Evolutionary conservation across 2,888 invertebrate genomes (phyloP).

Genomic region (Latrodectus hesperus): DNA sequence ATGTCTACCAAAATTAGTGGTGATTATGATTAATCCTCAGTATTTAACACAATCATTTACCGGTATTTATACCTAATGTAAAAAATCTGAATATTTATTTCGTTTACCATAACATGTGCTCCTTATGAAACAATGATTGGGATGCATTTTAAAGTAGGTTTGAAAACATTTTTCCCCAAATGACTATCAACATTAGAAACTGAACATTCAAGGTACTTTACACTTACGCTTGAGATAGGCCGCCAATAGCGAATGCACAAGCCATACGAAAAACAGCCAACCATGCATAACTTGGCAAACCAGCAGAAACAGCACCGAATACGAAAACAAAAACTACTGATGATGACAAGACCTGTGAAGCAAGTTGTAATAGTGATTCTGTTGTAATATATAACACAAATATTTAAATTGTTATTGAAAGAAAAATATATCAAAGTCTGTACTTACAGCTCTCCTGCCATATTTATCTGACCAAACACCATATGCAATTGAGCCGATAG

Average conservation of each 20-base stretch:
- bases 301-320: constrained; percentile 45
- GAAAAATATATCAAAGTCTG: not conserved
- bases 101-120: too few relatives aligned
- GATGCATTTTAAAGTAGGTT: too few relatives aligned
- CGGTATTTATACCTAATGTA: too few relatives aligned
- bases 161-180: too few relatives aligned
- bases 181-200: too few relatives aligned
- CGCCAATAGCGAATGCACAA: constrained; percentile 30
- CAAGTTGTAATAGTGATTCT: too few relatives aligned
- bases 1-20: too few relatives aligned
- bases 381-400: too few relatives aligned
- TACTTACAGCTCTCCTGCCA: constrained; percentile 45
- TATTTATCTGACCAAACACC: constrained; percentile 48
- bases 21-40: too few relatives aligned
- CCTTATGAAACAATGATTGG: too few relatives aligned
- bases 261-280: constrained; percentile 33
- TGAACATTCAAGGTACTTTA: not conserved
- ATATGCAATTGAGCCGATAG: constrained; percentile 31
- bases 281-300: constrained; percentile 48
- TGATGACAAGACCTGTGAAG: constrained; percentile 34
- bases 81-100: too few relatives aligned
- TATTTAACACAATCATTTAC: too few relatives aligned
- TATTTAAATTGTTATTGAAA: not conserved
- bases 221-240: constrained; percentile 61
- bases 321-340: constrained; percentile 37